A percentile compares a stretch with the other conserved stretches of the same genome.
phyloP scores from a whole-genome alignment of 2,797 vertebrate genomes.

The Neosalanx taihuensis region DNA sequence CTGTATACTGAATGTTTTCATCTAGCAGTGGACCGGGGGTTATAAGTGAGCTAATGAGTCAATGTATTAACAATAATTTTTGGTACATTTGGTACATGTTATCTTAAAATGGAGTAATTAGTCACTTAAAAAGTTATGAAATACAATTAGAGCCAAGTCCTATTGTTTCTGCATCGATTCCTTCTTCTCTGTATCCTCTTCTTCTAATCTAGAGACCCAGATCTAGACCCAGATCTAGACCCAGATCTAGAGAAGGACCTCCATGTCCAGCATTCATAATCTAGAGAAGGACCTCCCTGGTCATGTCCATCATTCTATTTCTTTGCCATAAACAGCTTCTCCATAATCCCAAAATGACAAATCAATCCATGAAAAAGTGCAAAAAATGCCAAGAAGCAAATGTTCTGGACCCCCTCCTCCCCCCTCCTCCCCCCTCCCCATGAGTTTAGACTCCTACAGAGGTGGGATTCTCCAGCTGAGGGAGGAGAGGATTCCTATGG shows the following conservation, averaged over 20 bases:
- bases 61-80: conserved; percentile 51
- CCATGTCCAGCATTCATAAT: conserved; percentile 45
- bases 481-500: conserved; percentile 65
- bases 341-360: conserved; percentile 58
- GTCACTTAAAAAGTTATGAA: conserved; percentile 67
- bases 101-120: conserved; percentile 56
- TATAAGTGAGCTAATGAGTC: conserved; percentile 46
- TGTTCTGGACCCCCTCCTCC: conserved; percentile 59
- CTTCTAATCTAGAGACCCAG: conserved; percentile 28
- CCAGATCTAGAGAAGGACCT: conserved; percentile 35
- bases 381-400: conserved; percentile 80
- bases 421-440: conserved; percentile 41
- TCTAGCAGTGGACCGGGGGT: conserved; percentile 55
- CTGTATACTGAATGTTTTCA: conserved; percentile 44
- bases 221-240: no score
- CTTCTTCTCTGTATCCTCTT: conserved; percentile 53
- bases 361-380: conserved; percentile 81
- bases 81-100: conserved; percentile 54
- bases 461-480: conserved; percentile 67
- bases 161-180: conserved; percentile 65
- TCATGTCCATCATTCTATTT: conserved; percentile 46
- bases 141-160: conserved; percentile 65
- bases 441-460: conserved; percentile 85
- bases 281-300: conserved; percentile 33
- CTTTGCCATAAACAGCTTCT: conserved; percentile 48